These are phyloP conservation scores for Cybosia mesomella DNA, from an alignment of 2,888 invertebrate species.

Conservation along the genomic window DNA sequence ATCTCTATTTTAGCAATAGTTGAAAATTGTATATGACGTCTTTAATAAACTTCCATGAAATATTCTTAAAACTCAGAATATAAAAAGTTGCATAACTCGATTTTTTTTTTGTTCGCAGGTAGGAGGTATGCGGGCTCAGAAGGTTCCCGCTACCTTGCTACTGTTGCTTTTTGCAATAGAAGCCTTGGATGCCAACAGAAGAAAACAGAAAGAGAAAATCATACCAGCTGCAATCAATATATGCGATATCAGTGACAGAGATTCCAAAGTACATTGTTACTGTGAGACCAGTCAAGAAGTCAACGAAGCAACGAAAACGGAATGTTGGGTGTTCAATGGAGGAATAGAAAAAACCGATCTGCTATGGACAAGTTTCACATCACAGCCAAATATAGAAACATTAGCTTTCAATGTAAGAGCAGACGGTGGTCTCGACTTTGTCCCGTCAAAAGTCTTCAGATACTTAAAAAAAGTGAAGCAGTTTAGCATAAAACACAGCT, in stretches of 20 bases:
- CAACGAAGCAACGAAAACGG: slow-evolving; percentile 89
- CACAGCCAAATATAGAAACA: slow-evolving; percentile 90
- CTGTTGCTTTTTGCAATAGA: slow-evolving; percentile 83
- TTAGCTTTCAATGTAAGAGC: slow-evolving; percentile 91
- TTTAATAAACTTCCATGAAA: background rate
- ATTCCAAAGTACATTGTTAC: slow-evolving; percentile 89
- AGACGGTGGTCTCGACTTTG: slow-evolving; percentile 89
- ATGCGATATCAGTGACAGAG: slow-evolving; percentile 85
- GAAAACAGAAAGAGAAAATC: slow-evolving; percentile 79
- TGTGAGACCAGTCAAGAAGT: slow-evolving; percentile 87
- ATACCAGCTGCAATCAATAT: slow-evolving; percentile 77
- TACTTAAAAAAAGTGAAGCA: slow-evolving; percentile 89
- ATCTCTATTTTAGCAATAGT: no score
- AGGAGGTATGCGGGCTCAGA: slow-evolving; percentile 84
- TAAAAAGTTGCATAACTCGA: no score
- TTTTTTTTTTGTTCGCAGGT: slow-evolving; percentile 72
- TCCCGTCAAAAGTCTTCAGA: slow-evolving; percentile 91
- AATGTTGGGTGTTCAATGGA: slow-evolving; percentile 92
- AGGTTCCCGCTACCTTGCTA: slow-evolving; percentile 83
- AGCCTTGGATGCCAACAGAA: slow-evolving; percentile 78
- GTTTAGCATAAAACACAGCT: slow-evolving; percentile 91
- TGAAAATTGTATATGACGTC: background rate
- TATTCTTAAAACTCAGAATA: background rate
- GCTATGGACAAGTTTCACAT: slow-evolving; percentile 91
- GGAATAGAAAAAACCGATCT: slow-evolving; percentile 89